Evolutionary conservation across 1,140 invertebrate species (phyloP).

Genomic region (Danaus plexippus): DNA sequence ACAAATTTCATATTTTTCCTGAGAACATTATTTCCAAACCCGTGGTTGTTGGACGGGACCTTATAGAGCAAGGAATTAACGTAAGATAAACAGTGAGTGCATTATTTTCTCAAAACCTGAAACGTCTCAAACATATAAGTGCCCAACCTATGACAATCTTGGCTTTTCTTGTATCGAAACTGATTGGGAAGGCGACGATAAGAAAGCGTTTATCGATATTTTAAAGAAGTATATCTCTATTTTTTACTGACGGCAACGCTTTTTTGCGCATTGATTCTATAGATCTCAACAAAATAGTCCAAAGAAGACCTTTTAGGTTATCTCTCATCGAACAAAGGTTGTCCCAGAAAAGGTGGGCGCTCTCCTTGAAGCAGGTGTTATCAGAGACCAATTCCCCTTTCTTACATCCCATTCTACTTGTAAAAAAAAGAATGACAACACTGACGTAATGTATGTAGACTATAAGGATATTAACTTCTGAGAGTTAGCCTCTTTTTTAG

Average conservation of each 20-base stretch:
- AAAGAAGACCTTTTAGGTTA: slow-evolving; percentile 15
- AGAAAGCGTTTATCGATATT: background rate
- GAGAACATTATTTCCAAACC: slow-evolving; percentile 3
- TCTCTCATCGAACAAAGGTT: background rate
- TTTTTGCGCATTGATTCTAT: slow-evolving; percentile 8
- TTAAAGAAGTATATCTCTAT: background rate
- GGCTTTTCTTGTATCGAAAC: slow-evolving; percentile 1
- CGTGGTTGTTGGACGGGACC: background rate
- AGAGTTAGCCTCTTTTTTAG: slow-evolving; percentile 37
- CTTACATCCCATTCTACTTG: slow-evolving; percentile 3
- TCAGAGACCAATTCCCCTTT: slow-evolving; percentile 11
- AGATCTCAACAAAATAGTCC: slow-evolving; percentile 19
- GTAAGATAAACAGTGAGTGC: background rate
- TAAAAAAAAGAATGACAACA: slow-evolving; percentile 1
- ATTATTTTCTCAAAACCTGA: background rate
- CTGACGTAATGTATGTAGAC: background rate
- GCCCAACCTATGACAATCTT: background rate
- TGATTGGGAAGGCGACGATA: slow-evolving; percentile 1
- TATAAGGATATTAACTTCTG: slow-evolving; percentile 12
- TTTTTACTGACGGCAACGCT: slow-evolving; percentile 12
- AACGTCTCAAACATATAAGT: slow-evolving; percentile 1
- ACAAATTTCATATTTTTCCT: slow-evolving; percentile 6
- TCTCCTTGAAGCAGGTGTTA: slow-evolving; percentile 16
- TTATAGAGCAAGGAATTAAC: background rate
- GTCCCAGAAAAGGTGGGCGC: slow-evolving; percentile 14